A percentile compares a stretch with the other conserved stretches of the same genome.
Conservation (phyloP, 2,888 invertebrate species). For the Argyra leucocephala region DNA sequence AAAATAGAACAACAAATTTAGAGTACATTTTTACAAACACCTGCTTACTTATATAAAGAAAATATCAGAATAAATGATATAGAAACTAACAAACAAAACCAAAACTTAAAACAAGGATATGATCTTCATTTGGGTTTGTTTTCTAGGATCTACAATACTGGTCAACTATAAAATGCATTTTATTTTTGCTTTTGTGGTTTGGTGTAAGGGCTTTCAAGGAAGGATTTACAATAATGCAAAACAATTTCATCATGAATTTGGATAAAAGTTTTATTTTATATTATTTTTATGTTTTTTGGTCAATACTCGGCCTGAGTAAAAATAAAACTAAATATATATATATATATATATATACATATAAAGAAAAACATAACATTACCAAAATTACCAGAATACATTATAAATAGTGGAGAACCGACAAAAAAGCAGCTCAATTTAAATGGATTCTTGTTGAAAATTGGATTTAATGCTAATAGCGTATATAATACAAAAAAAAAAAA, state of each 20-base stretch:
- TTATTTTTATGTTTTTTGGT: background rate
- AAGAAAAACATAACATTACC: background rate
- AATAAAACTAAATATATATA: background rate
- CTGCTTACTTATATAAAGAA: too few relatives aligned
- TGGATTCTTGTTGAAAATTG: slow-evolving; percentile 1
- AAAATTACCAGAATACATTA: too few relatives aligned
- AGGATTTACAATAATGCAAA: slow-evolving; percentile 1
- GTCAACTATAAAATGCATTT: too few relatives aligned
- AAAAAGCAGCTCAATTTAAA: background rate
- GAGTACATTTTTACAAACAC: too few relatives aligned
- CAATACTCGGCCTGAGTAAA: background rate
- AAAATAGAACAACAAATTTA: too few relatives aligned
- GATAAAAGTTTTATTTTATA: background rate
- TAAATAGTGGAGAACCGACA: too few relatives aligned
- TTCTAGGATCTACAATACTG: background rate
- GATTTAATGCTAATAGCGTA: background rate
- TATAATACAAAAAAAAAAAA: too few relatives aligned
- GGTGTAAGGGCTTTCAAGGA: background rate
- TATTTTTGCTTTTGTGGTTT: background rate
- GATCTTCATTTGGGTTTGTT: too few relatives aligned
- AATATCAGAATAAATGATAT: too few relatives aligned
- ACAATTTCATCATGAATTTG: background rate
- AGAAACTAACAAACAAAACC: too few relatives aligned
- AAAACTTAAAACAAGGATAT: too few relatives aligned
- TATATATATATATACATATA: too few relatives aligned